Conservation (phyloP, 2,113 vertebrate species). For the Calidris pygmaea region DNA sequence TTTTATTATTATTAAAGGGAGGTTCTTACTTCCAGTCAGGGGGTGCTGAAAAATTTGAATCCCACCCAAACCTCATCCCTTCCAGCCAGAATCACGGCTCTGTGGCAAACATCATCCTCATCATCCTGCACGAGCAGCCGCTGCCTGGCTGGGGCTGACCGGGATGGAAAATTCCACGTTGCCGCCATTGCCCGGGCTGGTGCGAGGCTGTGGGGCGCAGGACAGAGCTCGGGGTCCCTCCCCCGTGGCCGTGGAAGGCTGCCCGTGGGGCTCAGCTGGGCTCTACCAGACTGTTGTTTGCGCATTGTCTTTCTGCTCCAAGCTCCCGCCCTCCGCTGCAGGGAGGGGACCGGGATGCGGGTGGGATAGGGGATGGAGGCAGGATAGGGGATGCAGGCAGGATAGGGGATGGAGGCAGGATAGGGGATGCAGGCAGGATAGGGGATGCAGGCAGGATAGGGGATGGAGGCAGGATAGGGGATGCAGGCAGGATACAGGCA, state of each 20-base stretch:
- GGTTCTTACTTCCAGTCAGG: conserved; percentile 31
- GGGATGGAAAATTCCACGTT: conserved; percentile 56
- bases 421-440: background rate
- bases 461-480: background rate
- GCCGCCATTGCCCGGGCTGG: background rate
- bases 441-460: too few relatives aligned
- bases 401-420: background rate
- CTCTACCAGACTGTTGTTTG: background rate
- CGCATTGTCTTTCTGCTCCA: accelerated
- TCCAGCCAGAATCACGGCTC: conserved; percentile 27
- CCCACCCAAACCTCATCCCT: conserved; percentile 36
- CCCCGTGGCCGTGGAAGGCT: background rate
- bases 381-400: background rate
- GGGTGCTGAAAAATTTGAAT: conserved; percentile 29
- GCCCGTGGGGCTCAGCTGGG: background rate
- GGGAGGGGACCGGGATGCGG: background rate
- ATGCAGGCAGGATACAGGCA: background rate
- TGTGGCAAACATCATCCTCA: background rate
- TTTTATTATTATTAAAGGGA: conserved; percentile 41
- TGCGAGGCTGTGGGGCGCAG: background rate
- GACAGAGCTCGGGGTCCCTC: background rate
- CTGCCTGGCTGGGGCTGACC: background rate
- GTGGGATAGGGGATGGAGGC: background rate
- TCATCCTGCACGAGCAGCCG: background rate
- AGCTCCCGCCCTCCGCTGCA: background rate